A percentile compares a stretch with the other conserved stretches of the same genome.
Evolutionary conservation across 2,113 vertebrate genomes (phyloP).

Genomic region (Megaleporinus macrocephalus): DNA sequence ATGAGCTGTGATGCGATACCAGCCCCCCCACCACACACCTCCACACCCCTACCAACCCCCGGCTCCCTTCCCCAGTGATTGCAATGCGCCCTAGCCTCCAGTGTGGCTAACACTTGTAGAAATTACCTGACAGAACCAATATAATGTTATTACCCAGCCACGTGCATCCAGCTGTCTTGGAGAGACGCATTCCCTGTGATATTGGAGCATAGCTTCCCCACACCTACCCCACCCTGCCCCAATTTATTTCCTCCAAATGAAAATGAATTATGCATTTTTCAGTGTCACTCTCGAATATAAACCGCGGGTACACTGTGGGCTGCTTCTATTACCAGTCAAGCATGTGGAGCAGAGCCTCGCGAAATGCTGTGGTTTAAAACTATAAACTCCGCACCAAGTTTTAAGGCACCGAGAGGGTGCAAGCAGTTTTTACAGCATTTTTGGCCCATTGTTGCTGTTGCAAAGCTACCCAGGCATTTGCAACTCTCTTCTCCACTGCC

Average conservation of each 20-base stretch:
- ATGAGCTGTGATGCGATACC: conserved; percentile 47
- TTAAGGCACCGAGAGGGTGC: not conserved
- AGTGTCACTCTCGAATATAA: conserved; percentile 57
- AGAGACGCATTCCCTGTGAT: conserved; percentile 50
- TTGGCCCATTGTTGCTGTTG: not conserved
- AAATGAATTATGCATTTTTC: conserved; percentile 79
- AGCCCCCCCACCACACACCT: not conserved
- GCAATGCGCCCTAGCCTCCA: conserved; percentile 58
- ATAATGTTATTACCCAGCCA: conserved; percentile 77
- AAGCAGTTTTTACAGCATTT: not conserved
- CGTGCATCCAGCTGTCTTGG: conserved; percentile 64
- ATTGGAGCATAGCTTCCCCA: conserved; percentile 45
- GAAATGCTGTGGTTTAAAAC: conserved; percentile 21
- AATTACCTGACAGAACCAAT: conserved; percentile 83
- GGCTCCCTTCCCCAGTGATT: conserved; percentile 46
- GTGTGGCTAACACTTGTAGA: conserved; percentile 80
- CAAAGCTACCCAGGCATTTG: not conserved
- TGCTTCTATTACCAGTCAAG: conserved; percentile 43
- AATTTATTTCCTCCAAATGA: conserved; percentile 71
- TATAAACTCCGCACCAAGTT: conserved; percentile 51
- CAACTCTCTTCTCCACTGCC: not conserved
- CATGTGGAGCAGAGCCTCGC: conserved; percentile 36
- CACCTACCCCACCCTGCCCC: conserved; percentile 24
- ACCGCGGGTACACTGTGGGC: conserved; percentile 22
- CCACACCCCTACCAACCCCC: not conserved